phyloP scores from a whole-genome alignment of 2,797 vertebrate genomes.

The Peromyscus nudipes region DNA sequence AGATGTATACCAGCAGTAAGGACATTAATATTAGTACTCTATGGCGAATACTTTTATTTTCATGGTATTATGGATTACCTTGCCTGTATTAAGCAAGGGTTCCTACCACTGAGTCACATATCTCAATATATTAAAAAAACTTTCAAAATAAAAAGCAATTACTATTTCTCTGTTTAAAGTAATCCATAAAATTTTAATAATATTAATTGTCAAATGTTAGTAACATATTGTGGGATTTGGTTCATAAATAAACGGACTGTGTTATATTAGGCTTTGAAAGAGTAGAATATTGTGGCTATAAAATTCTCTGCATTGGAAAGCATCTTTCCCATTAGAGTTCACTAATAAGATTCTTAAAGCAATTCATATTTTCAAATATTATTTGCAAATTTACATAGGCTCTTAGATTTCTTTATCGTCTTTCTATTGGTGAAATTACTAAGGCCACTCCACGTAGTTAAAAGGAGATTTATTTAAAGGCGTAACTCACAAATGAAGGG shows the following conservation, averaged over 20 bases:
- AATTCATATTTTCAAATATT: background rate
- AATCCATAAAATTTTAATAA: background rate
- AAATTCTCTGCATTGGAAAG: background rate
- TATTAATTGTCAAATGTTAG: constrained; percentile 11
- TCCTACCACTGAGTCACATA: background rate
- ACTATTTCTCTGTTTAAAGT: background rate
- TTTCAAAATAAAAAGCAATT: background rate
- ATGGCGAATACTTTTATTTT: background rate
- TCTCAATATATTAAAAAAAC: background rate
- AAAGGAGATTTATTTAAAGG: too few species aligned
- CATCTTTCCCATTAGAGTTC: background rate
- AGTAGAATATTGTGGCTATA: background rate
- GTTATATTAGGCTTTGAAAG: background rate
- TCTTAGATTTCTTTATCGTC: background rate
- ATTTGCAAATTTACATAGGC: constrained; percentile 27
- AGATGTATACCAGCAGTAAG: background rate
- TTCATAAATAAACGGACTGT: background rate
- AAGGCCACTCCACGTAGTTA: too few species aligned
- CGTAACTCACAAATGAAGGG: too few species aligned
- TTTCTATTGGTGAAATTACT: too few species aligned
- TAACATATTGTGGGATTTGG: background rate
- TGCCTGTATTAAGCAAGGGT: background rate
- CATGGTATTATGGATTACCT: background rate
- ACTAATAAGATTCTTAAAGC: background rate
- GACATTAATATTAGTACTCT: background rate